Percentiles rank a stretch among this genome's conserved stretches.
Evolutionary conservation across 2,113 vertebrate species (phyloP).

Genomic region (Sander vitreus): DNA sequence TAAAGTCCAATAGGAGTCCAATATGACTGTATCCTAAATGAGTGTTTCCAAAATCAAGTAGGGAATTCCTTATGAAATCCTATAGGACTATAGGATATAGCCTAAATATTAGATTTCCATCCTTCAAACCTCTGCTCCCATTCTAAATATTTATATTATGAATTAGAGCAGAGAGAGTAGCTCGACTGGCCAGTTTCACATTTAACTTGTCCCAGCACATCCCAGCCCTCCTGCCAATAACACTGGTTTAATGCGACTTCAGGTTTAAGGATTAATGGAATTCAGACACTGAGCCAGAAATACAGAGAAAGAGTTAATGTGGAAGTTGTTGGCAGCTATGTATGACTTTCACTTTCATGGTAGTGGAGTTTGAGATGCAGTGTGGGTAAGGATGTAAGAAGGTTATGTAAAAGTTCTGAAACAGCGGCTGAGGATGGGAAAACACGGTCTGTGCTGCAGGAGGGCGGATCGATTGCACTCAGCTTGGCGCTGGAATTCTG

Average conservation of each 20-base stretch:
- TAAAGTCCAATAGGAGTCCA: no score
- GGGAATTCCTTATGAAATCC: no score
- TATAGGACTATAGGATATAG: no score
- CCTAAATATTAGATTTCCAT: neutral
- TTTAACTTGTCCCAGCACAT: slow-evolving; percentile 6
- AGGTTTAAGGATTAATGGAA: neutral
- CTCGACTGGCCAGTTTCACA: neutral
- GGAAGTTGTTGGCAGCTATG: slow-evolving; percentile 50
- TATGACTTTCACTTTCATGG: no score
- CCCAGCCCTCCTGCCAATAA: neutral
- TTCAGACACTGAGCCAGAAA: neutral
- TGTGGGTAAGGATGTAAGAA: neutral
- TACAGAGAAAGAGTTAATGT: neutral
- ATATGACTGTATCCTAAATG: no score
- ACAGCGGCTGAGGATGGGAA: neutral
- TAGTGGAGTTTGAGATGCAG: neutral
- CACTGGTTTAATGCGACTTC: neutral
- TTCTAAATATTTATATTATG: neutral
- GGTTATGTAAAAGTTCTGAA: neutral
- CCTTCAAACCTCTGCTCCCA: neutral
- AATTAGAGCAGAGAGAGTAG: neutral
- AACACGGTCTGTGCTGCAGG: neutral
- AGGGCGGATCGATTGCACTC: slow-evolving; percentile 25
- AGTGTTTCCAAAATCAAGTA: no score
- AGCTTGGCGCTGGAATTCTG: neutral